Evolutionary conservation across 1,140 invertebrate species (phyloP).

Genomic region (Ladona fulva): DNA sequence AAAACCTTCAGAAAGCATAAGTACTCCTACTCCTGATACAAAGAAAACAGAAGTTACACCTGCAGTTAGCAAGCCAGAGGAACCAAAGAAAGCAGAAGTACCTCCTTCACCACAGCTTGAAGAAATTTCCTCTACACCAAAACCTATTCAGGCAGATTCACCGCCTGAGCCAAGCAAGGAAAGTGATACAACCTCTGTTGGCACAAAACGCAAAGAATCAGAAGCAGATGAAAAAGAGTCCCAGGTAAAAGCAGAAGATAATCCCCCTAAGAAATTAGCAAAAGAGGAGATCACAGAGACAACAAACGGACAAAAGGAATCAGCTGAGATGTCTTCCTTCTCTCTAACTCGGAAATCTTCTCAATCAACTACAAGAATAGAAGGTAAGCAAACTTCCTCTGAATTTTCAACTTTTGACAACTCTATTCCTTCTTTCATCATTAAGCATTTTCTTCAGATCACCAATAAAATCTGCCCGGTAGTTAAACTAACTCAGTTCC

Average conservation of each 20-base stretch:
- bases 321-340: background rate
- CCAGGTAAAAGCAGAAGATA: slow-evolving; percentile 25
- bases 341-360: background rate
- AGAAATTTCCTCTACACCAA: slow-evolving; percentile 4
- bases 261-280: slow-evolving; percentile 12
- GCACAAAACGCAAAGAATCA: slow-evolving; percentile 8
- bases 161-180: slow-evolving; percentile 11
- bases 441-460: too few relatives aligned
- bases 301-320: slow-evolving; percentile 13
- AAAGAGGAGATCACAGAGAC: slow-evolving; percentile 17
- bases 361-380: background rate
- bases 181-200: background rate
- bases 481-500: too few relatives aligned
- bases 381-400: background rate
- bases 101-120: background rate
- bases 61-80: slow-evolving; percentile 16
- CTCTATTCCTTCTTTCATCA: too few relatives aligned
- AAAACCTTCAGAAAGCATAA: background rate
- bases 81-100: slow-evolving; percentile 24
- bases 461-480: too few relatives aligned
- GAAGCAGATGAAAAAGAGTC: background rate
- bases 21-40: background rate
- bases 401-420: too few relatives aligned
- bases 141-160: slow-evolving; percentile 17
- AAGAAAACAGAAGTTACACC: background rate